These are phyloP conservation scores for Homarus americanus DNA, from an alignment of 1,140 invertebrate genomes.

Conservation along the genomic window DNA sequence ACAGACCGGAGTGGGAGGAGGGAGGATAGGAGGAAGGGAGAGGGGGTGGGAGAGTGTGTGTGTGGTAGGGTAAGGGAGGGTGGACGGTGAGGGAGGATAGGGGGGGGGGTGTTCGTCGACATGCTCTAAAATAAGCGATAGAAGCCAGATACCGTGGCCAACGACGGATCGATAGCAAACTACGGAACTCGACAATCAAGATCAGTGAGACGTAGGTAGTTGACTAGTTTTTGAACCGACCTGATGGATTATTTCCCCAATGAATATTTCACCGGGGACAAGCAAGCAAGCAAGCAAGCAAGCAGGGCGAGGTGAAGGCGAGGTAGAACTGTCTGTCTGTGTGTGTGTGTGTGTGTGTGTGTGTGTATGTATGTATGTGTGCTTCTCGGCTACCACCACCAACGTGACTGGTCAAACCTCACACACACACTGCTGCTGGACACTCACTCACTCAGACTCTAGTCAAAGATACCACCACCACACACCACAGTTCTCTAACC, in stretches of 20 bases:
- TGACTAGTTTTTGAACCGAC: conserved; percentile 16
- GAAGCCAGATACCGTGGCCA: conserved; percentile 41
- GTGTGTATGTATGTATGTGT: too few species aligned
- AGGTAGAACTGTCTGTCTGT: too few species aligned
- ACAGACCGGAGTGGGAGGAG: neutral
- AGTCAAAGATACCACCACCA: neutral
- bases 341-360: too few species aligned
- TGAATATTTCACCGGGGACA: conserved; percentile 49
- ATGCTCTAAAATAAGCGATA: conserved; percentile 57
- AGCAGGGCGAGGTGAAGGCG: conserved; percentile 20
- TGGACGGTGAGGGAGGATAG: conserved; percentile 23
- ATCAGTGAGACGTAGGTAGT: conserved; percentile 42
- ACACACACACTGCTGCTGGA: neutral
- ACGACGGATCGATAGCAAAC: conserved; percentile 41
- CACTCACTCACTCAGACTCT: neutral
- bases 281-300: conserved; percentile 39
- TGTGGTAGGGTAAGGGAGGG: neutral
- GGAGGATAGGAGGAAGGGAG: neutral
- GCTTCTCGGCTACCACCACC: too few species aligned
- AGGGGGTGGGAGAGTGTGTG: conserved; percentile 15
- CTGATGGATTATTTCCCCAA: conserved; percentile 47
- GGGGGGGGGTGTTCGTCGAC: conserved; percentile 26
- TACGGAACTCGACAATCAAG: conserved; percentile 56
- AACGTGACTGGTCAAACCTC: conserved; percentile 9
- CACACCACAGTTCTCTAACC: neutral